Evolutionary conservation across 2,113 vertebrate species (phyloP).

Genomic region (Phylloscopus trochilus): DNA sequence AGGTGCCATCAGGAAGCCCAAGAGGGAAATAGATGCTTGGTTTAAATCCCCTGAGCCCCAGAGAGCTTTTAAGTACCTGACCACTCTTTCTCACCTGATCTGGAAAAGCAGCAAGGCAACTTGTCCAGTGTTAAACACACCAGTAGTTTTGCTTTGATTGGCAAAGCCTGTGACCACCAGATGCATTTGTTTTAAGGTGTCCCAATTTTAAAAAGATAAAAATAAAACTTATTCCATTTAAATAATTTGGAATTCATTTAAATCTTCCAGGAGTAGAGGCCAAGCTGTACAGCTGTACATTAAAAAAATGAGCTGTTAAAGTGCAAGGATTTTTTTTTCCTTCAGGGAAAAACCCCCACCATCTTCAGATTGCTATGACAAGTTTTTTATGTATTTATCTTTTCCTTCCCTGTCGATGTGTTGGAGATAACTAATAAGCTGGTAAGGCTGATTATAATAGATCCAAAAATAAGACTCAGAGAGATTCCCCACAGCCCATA

Average conservation of each 20-base stretch:
- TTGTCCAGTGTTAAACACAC: background rate
- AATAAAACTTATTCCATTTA: background rate
- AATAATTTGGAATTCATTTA: background rate
- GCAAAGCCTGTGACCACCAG: background rate
- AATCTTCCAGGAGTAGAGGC: background rate
- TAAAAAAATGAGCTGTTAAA: background rate
- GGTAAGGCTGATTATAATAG: slow-evolving; percentile 19
- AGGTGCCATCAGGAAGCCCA: background rate
- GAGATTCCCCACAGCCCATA: slow-evolving; percentile 36
- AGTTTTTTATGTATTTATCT: slow-evolving; percentile 1
- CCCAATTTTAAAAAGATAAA: background rate
- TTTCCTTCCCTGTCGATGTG: background rate
- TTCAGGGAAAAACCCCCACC: background rate
- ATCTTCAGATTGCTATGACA: background rate
- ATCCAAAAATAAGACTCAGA: slow-evolving; percentile 36
- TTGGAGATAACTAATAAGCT: slow-evolving; percentile 24
- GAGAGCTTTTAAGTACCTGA: background rate
- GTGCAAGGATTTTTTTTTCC: background rate
- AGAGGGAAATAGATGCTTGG: background rate
- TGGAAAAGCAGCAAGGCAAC: background rate
- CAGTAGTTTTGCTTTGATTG: background rate
- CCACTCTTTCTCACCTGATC: background rate
- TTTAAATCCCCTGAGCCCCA: background rate
- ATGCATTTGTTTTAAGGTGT: background rate
- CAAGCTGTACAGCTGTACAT: background rate